A percentile compares a stretch with the other conserved stretches of the same genome.
Evolutionary conservation across 2,797 vertebrate species (phyloP).

Genomic region (Pogonophryne albipinna): DNA sequence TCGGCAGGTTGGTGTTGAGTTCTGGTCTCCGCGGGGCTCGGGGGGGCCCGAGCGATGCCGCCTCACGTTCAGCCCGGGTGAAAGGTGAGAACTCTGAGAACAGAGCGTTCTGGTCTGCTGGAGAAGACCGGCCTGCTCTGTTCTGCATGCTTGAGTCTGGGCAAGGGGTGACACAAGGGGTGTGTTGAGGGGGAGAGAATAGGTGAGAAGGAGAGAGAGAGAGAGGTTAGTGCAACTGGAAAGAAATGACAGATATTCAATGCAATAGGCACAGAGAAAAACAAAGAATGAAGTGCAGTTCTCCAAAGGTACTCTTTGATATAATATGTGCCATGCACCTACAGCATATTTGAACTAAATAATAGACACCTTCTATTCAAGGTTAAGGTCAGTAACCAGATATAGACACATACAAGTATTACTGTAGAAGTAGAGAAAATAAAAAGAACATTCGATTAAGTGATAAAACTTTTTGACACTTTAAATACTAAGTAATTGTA

Average conservation of each 20-base stretch:
- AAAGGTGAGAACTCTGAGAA: constrained; percentile 87
- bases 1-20: constrained; percentile 71
- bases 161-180: constrained; percentile 53
- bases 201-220: constrained; percentile 53
- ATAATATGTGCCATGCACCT: background rate
- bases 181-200: constrained; percentile 14
- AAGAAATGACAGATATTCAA: constrained; percentile 48
- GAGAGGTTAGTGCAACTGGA: constrained; percentile 58
- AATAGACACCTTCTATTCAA: background rate
- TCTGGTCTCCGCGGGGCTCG: constrained; percentile 70
- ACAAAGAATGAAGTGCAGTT: background rate
- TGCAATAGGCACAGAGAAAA: constrained; percentile 1
- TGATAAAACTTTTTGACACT: background rate
- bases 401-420: background rate
- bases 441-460: background rate
- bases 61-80: constrained; percentile 78
- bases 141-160: constrained; percentile 84
- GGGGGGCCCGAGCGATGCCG: constrained; percentile 61
- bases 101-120: constrained; percentile 80
- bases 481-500: background rate
- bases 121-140: constrained; percentile 77
- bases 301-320: background rate
- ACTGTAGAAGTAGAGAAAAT: background rate
- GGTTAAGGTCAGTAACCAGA: background rate
- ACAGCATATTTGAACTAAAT: background rate